A percentile compares a stretch with the other conserved stretches of the same genome.
These are phyloP conservation scores for Stomatorhinus ivindoensis DNA, from an alignment of 2,113 vertebrate species.

Conservation along the genomic window DNA sequence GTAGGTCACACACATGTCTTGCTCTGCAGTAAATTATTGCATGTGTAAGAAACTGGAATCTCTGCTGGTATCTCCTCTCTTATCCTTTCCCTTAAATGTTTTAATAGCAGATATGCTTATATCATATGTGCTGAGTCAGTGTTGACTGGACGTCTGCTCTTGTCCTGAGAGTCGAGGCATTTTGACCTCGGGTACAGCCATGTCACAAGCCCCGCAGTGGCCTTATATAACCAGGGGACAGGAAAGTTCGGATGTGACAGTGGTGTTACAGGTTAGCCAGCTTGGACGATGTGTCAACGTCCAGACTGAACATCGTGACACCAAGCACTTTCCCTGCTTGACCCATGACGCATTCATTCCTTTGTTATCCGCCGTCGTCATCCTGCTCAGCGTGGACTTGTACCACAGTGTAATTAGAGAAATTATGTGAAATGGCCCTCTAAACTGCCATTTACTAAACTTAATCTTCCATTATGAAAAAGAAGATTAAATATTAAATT, in stretches of 20 bases:
- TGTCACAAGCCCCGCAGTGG: not conserved
- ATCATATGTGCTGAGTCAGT: not conserved
- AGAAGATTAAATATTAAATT: not conserved
- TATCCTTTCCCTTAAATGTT: not conserved
- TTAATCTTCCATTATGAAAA: not conserved
- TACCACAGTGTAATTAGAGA: not conserved
- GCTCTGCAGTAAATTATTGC: not conserved
- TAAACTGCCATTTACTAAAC: not conserved
- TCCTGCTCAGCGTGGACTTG: not conserved
- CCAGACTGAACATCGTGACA: not conserved
- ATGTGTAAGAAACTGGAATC: not conserved
- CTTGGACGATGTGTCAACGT: slow-evolving; percentile 8
- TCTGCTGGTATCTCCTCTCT: not conserved
- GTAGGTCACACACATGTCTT: not conserved
- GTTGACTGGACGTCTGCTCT: not conserved
- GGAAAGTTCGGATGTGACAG: slow-evolving; percentile 29
- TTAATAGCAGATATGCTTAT: not conserved
- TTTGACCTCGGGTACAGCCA: not conserved
- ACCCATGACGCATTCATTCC: not conserved
- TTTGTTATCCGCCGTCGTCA: not conserved
- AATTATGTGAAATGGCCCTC: not conserved
- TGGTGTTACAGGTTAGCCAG: not conserved
- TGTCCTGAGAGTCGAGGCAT: not conserved
- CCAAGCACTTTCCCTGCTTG: not conserved
- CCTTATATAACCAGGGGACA: slow-evolving; percentile 22